These are phyloP conservation scores for Drosophila imparisetae DNA, from an alignment of 2,888 invertebrate species.

Conservation along the genomic window DNA sequence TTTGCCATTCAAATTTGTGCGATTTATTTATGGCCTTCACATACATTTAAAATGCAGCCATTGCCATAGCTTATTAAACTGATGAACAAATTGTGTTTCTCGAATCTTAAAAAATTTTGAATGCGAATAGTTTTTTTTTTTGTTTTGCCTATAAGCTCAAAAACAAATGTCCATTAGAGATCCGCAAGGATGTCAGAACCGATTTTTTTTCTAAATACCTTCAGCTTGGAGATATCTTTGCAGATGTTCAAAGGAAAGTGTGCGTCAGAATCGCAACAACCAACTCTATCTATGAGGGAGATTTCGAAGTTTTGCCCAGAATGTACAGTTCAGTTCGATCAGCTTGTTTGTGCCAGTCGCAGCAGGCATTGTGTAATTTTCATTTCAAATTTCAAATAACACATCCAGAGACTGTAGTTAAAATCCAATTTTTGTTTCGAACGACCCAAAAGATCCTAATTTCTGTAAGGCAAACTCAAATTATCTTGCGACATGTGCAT, in stretches of 20 bases:
- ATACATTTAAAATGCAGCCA: background rate
- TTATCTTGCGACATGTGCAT: slow-evolving; percentile 50
- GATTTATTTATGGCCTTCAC: background rate
- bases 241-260: background rate
- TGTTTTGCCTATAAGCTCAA: background rate
- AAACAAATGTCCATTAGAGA: background rate
- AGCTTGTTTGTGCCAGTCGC: background rate
- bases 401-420: background rate
- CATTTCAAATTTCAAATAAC: background rate
- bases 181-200: too few relatives aligned
- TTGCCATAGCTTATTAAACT: background rate
- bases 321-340: background rate
- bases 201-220: too few relatives aligned
- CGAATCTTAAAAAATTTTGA: too few relatives aligned
- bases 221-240: background rate
- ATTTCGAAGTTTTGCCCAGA: background rate
- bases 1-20: background rate
- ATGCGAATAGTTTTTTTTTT: background rate
- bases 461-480: slow-evolving; percentile 17
- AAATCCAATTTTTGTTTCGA: background rate
- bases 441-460: background rate
- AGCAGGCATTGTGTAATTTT: slow-evolving; percentile 8
- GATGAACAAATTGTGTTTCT: background rate
- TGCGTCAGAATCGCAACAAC: background rate
- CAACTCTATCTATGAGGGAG: background rate